Conservation (phyloP, 2,888 invertebrate genomes). For the Netelia fuscicornis region DNA sequence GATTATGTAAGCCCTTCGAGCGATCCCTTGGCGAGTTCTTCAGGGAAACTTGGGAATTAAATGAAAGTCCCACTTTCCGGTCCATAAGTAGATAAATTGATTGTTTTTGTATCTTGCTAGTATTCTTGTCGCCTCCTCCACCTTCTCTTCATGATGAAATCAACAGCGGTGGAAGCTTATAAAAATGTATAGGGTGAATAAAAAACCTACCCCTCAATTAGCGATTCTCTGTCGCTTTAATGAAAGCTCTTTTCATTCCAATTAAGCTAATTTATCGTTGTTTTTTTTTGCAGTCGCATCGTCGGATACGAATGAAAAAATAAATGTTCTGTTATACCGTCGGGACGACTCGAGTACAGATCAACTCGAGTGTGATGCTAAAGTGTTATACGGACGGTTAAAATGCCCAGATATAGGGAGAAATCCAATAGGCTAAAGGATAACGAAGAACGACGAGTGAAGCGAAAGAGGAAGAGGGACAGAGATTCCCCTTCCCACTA, state of each 20-base stretch:
- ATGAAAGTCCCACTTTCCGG: slow-evolving; percentile 46
- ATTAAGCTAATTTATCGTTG: background rate
- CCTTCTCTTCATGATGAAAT: slow-evolving; percentile 3
- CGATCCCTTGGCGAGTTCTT: slow-evolving; percentile 26
- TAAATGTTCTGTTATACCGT: background rate
- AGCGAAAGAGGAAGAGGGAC: background rate
- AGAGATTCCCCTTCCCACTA: background rate
- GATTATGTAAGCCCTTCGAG: slow-evolving; percentile 49
- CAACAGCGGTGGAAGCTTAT: slow-evolving; percentile 29
- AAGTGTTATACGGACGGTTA: slow-evolving; percentile 21
- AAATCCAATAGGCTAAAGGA: background rate
- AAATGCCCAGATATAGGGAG: background rate
- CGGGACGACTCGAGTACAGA: background rate
- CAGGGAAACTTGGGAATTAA: slow-evolving; percentile 36
- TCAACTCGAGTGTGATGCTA: slow-evolving; percentile 20
- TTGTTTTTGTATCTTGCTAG: slow-evolving; percentile 17
- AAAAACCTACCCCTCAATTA: slow-evolving; percentile 27
- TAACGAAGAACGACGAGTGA: slow-evolving; percentile 7
- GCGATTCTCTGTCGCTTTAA: background rate
- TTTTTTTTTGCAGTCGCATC: background rate
- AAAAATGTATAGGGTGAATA: background rate
- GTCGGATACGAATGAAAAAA: background rate
- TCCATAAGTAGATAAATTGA: slow-evolving; percentile 49
- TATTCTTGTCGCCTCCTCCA: slow-evolving; percentile 5
- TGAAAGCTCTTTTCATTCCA: background rate